Evolutionary conservation across 2,888 invertebrate genomes (phyloP), one percentile per base, ranked within the genome.

Genomic region (Odiellus spinosus): DNA sequence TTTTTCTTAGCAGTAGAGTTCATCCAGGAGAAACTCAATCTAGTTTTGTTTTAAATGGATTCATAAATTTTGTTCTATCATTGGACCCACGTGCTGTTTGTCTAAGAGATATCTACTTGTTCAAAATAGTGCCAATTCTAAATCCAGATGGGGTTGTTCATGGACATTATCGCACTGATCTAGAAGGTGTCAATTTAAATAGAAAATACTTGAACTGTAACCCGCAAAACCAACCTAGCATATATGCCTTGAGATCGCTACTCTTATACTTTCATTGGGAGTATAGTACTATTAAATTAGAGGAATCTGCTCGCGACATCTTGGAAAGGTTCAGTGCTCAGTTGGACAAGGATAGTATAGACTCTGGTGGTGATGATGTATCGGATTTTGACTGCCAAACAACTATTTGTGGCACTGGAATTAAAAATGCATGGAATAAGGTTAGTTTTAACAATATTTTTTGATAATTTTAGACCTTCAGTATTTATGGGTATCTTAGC

Each of bases 1-100:
- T 85, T 57, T 80, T 88, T 64, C 69, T 90, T 59, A 86, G 84
- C 49, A 86, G 87, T 3, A 72, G 90, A 50, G 88, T 90, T 44
- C 90, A 90, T 67, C 88, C 88, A 12, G 88, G 88, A 2, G 90
- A 90, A 67, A 87, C 87, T 0, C 88, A 87, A 1, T 82, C 85
- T 1, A 85, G 82, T 65, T 85, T 82, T 67, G 87, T 88, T 12
- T 78, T 88, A 65, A 86, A 87, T 64, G 90, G 90, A 1, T 78
- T 88, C 59, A 68, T 90, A 6, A 80, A 84, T 61, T 76, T 85
- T 40, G 68, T 90, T 38, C 65, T 88, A 15, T 76, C 73, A 49
- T 73, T 77, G 26, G 87, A 88, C 64, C 75, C 78, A 1, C 73
- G 82, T 46, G 85, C 85, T 17, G 70, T 75, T 44, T 71, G 74